Conservation (phyloP, 2,797 vertebrate genomes). For the Siniperca obscura region DNA sequence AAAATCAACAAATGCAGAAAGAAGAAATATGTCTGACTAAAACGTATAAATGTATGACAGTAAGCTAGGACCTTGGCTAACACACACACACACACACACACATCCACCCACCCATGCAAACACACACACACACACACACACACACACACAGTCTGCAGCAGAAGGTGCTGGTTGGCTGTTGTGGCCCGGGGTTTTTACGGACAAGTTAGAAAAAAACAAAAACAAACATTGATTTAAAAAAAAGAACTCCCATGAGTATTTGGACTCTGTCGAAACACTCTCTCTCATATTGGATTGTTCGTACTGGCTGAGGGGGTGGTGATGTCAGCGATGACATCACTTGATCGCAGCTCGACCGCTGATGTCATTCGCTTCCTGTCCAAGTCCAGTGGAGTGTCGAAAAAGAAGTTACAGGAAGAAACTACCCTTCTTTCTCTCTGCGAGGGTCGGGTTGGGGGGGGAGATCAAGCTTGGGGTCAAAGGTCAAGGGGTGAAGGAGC, state of each 20-base stretch:
- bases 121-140: slow-evolving; percentile 39
- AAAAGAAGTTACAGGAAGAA: slow-evolving; percentile 17
- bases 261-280: slow-evolving; percentile 53
- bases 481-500: slow-evolving; percentile 24
- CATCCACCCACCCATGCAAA: slow-evolving; percentile 18
- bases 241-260: slow-evolving; percentile 59
- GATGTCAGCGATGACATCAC: slow-evolving; percentile 47
- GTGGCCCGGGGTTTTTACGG: slow-evolving; percentile 43
- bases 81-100: slow-evolving; percentile 1
- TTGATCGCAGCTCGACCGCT: slow-evolving; percentile 6
- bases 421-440: slow-evolving; percentile 15
- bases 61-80: slow-evolving; percentile 3
- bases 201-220: slow-evolving; percentile 33
- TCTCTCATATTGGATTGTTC: slow-evolving; percentile 4
- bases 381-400: slow-evolving; percentile 42
- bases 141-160: slow-evolving; percentile 46
- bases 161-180: slow-evolving; percentile 39
- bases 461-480: slow-evolving; percentile 29
- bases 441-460: not conserved
- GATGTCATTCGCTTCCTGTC: slow-evolving; percentile 44
- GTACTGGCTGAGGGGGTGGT: not conserved
- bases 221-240: slow-evolving; percentile 8
- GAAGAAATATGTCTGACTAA: slow-evolving; percentile 18
- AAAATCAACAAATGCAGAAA: slow-evolving; percentile 51
- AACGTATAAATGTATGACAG: slow-evolving; percentile 1